Conservation (phyloP, 2,888 invertebrate species). For the Drosophila setosimentum region DNA sequence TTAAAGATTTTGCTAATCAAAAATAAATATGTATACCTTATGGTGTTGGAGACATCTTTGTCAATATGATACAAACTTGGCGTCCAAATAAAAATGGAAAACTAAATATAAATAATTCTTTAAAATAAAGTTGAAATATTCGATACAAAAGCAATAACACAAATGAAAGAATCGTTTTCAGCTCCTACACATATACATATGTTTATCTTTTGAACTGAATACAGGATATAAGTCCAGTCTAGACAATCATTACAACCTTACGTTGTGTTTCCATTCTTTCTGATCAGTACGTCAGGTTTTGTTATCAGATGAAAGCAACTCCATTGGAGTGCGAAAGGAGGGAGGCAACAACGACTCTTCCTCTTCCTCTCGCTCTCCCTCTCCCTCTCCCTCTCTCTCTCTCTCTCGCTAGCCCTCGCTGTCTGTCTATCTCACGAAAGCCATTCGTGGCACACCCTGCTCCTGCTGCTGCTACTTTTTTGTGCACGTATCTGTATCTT, state of each 20-base stretch:
- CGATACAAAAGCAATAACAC: background rate
- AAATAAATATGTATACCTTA: background rate
- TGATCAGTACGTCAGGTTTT: slow-evolving; percentile 5
- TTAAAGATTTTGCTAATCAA: background rate
- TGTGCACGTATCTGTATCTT: slow-evolving; percentile 12
- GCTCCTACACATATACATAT: background rate
- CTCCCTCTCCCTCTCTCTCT: background rate
- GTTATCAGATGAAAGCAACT: slow-evolving; percentile 16
- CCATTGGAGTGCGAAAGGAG: background rate
- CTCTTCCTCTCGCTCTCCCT: background rate
- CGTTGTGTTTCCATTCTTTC: slow-evolving; percentile 4
- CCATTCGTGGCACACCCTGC: slow-evolving; percentile 26
- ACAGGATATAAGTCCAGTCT: slow-evolving; percentile 6
- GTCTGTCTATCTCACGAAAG: slow-evolving; percentile 14
- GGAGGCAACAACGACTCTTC: background rate
- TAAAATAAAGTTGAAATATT: background rate
- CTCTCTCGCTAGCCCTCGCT: background rate
- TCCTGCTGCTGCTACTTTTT: slow-evolving; percentile 17
- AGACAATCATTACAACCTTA: background rate
- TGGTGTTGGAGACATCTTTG: background rate
- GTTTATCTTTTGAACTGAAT: background rate
- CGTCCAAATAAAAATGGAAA: background rate
- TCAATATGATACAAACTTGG: background rate
- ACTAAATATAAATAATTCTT: too few relatives aligned
- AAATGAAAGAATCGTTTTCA: background rate